Percentiles rank a stretch among this genome's conserved stretches.
phyloP scores from a whole-genome alignment of 2,797 vertebrate genomes.

The Arrhamphus sclerolepis region DNA sequence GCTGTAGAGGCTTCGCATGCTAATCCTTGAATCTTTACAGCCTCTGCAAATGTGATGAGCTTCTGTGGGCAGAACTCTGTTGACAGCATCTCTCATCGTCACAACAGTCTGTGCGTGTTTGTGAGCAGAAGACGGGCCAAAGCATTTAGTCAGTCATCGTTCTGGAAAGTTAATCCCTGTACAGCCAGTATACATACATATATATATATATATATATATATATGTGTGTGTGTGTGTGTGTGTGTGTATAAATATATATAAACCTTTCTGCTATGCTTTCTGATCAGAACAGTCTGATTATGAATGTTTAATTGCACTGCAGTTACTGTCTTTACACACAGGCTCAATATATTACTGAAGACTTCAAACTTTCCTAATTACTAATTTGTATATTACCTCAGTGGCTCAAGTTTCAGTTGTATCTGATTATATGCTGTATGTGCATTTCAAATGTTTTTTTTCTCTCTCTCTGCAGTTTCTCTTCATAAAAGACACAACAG shows the following conservation, averaged over 20 bases:
- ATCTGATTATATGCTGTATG: not conserved
- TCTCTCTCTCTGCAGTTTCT: no score
- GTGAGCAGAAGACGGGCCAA: not conserved
- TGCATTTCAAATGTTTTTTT: no score
- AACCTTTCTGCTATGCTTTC: constrained; percentile 31
- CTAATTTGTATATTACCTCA: not conserved
- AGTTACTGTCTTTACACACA: constrained; percentile 2
- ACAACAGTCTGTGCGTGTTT: not conserved
- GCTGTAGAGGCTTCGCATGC: constrained; percentile 29
- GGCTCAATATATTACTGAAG: constrained; percentile 2
- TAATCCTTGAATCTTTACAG: constrained; percentile 27
- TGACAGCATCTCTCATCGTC: constrained; percentile 24
- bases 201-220: no score
- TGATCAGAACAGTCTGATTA: constrained; percentile 34
- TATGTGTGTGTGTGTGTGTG: no score
- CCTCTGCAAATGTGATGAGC: constrained; percentile 19
- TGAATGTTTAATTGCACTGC: constrained; percentile 12
- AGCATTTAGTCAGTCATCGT: constrained; percentile 28
- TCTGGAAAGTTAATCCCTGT: constrained; percentile 39
- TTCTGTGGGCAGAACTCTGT: constrained; percentile 17
- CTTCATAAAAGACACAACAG: no score
- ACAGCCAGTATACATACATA: constrained; percentile 13
- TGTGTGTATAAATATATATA: constrained; percentile 15
- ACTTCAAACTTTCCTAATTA: constrained; percentile 2
- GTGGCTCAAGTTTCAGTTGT: not conserved